A percentile compares a stretch with the other conserved stretches of the same genome.
Conservation (phyloP, 2,797 vertebrate genomes). For the Mustela erminea region DNA sequence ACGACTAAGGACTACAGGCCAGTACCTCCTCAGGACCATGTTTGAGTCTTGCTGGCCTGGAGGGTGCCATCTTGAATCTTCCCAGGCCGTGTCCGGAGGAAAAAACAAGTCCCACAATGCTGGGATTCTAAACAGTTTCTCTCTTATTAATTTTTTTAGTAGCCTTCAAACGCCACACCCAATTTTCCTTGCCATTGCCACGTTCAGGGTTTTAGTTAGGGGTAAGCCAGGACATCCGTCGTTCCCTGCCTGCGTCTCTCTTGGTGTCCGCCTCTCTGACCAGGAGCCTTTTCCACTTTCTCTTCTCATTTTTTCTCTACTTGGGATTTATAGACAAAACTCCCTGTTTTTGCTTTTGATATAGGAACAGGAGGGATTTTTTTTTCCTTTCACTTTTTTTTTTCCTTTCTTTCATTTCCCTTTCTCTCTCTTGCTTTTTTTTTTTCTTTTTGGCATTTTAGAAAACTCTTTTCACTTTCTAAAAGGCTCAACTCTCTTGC, state of each 20-base stretch:
- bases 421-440: neutral
- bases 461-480: constrained; percentile 61
- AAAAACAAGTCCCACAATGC: neutral
- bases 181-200: neutral
- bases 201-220: neutral
- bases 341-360: constrained; percentile 35
- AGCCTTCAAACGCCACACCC: constrained; percentile 20
- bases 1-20: too few species aligned
- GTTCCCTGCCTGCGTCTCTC: neutral
- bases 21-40: neutral
- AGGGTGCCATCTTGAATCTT: neutral
- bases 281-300: neutral
- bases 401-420: neutral
- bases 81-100: neutral
- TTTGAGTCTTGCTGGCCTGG: neutral
- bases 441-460: constrained; percentile 24
- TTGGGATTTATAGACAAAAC: neutral
- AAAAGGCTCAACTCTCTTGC: constrained; percentile 57
- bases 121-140: neutral
- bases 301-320: neutral
- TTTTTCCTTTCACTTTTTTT: neutral
- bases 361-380: neutral
- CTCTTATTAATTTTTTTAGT: neutral
- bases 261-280: neutral
- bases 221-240: neutral